phyloP scores from a whole-genome alignment of 2,113 vertebrate species.

The Sebastes schlegelii region DNA sequence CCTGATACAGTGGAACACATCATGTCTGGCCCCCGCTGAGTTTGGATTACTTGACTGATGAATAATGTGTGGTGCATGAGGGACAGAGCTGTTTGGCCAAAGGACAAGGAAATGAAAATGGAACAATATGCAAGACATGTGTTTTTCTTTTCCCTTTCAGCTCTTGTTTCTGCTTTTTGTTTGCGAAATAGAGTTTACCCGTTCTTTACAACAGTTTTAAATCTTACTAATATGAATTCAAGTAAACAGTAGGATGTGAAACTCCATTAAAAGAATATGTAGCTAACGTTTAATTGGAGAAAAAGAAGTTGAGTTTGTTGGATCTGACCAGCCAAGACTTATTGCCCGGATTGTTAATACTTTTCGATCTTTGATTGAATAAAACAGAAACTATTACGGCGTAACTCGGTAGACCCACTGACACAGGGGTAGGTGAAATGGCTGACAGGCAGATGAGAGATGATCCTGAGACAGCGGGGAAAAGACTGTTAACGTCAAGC shows the following conservation, averaged over 20 bases:
- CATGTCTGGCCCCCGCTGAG: conserved; percentile 57
- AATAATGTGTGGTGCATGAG: conserved; percentile 62
- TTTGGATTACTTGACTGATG: conserved; percentile 64
- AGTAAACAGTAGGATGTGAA: background rate
- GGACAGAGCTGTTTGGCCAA: conserved; percentile 46
- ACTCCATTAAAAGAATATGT: background rate
- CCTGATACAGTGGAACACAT: conserved; percentile 51
- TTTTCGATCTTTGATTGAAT: background rate
- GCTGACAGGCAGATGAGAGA: no score
- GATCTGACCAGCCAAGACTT: no score
- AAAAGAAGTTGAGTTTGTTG: no score
- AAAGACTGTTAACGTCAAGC: no score
- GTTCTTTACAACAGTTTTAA: conserved; percentile 3
- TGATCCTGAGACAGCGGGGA: no score
- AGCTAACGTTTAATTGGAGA: no score
- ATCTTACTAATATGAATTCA: conserved; percentile 1
- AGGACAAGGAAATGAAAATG: conserved; percentile 43
- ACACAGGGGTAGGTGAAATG: no score
- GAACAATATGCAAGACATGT: conserved; percentile 42
- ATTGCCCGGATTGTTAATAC: background rate
- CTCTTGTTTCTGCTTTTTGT: conserved; percentile 33
- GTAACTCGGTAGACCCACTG: background rate
- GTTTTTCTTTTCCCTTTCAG: conserved; percentile 39
- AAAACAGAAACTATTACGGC: background rate
- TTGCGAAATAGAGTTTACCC: background rate